Percentiles rank a stretch among this genome's conserved stretches.
phyloP scores from a whole-genome alignment of 2,888 invertebrate species.

The Heliconius cydno region DNA sequence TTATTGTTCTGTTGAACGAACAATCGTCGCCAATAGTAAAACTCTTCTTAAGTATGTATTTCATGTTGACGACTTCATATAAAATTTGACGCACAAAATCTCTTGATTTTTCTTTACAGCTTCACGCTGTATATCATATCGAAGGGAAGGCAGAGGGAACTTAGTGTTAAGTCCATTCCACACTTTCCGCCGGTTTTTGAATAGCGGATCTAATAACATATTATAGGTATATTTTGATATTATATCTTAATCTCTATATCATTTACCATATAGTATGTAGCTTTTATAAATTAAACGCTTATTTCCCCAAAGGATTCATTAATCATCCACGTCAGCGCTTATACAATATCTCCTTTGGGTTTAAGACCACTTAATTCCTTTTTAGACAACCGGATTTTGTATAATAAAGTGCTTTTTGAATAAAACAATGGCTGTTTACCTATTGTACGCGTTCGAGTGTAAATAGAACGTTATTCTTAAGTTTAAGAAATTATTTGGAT shows the following conservation, averaged over 20 bases:
- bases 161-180: too few species aligned
- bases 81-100: background rate
- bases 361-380: constrained; percentile 48
- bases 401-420: constrained; percentile 47
- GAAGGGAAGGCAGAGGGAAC: too few species aligned
- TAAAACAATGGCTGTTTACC: constrained; percentile 41
- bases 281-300: constrained; percentile 38
- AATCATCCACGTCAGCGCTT: constrained; percentile 48
- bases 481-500: background rate
- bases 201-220: background rate
- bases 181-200: too few species aligned
- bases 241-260: constrained; percentile 13
- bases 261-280: constrained; percentile 25
- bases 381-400: constrained; percentile 47
- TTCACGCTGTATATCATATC: too few species aligned
- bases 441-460: constrained; percentile 13
- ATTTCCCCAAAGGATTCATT: constrained; percentile 47
- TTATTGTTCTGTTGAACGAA: background rate
- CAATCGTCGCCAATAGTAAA: background rate
- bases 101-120: too few species aligned
- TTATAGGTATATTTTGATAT: background rate
- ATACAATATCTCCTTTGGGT: constrained; percentile 46
- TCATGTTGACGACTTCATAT: background rate
- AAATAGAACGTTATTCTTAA: background rate
- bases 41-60: background rate